Conservation (phyloP, 2,113 vertebrate genomes). For the Cnemophilus loriae region DNA sequence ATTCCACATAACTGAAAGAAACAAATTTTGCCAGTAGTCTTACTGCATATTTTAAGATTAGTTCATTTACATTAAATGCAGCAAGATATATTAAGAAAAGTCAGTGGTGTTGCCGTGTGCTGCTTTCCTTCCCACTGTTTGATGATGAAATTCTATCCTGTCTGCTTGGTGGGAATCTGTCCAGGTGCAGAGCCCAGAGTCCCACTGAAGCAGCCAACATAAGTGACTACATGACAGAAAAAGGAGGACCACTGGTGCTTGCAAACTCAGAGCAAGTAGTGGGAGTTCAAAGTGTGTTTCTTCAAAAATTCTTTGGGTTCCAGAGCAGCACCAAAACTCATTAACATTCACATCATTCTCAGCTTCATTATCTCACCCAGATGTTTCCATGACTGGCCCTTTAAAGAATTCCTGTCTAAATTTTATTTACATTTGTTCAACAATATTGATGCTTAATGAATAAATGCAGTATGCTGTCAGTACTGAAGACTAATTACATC, state of each 20-base stretch:
- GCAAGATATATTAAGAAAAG: not conserved
- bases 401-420: constrained; percentile 77
- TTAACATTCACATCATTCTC: constrained; percentile 67
- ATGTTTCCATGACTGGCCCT: constrained; percentile 78
- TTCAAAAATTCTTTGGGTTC: constrained; percentile 27
- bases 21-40: not conserved
- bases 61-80: not conserved
- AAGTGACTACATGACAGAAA: not conserved
- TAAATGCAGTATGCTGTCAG: constrained; percentile 78
- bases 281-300: not conserved
- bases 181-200: not conserved
- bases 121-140: not conserved
- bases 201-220: not conserved
- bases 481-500: constrained; percentile 81
- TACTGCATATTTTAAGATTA: not conserved
- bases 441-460: constrained; percentile 83
- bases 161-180: not conserved
- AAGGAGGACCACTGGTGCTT: not conserved
- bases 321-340: constrained; percentile 27
- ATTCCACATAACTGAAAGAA: not conserved
- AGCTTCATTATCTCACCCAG: constrained; percentile 72
- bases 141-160: not conserved
- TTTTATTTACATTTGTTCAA: constrained; percentile 80
- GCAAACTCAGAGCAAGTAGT: not conserved
- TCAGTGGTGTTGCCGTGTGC: not conserved